Base-by-base conservation (phyloP, 2,113 vertebrate genomes). In the Rhizomys pruinosus region DNA sequence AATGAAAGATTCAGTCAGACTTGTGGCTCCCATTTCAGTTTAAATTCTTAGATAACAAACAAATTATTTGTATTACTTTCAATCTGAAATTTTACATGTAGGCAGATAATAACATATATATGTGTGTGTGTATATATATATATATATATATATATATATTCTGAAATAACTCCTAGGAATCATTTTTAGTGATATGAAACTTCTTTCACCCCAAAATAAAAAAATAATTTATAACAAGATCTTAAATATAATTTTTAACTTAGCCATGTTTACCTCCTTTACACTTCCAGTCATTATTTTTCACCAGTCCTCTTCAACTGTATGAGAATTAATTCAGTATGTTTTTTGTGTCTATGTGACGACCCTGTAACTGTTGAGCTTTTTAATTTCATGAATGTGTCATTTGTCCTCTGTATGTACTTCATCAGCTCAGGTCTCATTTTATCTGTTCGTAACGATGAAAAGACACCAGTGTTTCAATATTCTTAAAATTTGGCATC, bases 1-100 rank as follows among this genome's bases (percentile, higher is more conserved):
- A 74, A 84, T n/a, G 23, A 8, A 61, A 91, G 47, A 77, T 73
- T 77, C 84, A 92, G 69, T 77, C 84, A 92, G 69, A 91, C 64
- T 59, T 94, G 85, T 64, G 20, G 76, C 74, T 82, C 16, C 20
- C 3, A 29, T 79, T 95, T 89, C 37, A 52, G 3, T 68, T 94
- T 82, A 85, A 84, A 64, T 69, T 94, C 29, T 86, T 89, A 87
- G 22, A 44, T 84, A 77, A 82, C 32, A 78, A 92, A 78, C 23
- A 80, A 66, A 25, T 71, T 91, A 89, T 42, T 64, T 20, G 25
- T 27, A 55, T 84, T 44, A 52, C 86, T 79, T 91, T 91, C 16
- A 80, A 76, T 78, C 84, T 89, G 17, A 88, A 37, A 34, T 68
- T 91, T 34, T 27, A 71, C 22, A 61, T n/a, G 5, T 52, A 71